Evolutionary conservation across 1,140 invertebrate genomes (phyloP), one percentile per base, ranked within the genome.

Genomic region (Bacillus rossius): DNA sequence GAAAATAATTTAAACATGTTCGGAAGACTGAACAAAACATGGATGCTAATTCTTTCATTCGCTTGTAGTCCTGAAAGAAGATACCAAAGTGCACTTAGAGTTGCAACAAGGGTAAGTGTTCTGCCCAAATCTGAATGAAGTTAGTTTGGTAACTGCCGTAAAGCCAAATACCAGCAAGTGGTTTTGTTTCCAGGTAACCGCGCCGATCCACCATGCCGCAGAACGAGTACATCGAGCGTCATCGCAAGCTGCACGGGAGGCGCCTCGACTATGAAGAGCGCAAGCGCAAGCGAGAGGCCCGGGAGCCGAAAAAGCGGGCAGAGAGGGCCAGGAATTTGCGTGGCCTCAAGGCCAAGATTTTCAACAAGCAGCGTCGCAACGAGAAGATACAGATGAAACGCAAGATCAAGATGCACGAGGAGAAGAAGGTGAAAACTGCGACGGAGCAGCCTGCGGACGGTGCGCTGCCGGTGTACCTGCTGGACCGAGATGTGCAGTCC

Each of bases 371-470:
- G 70, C 82, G 98, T 1, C 86, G 94, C 66, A 90, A 93, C 81
- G 98, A 99, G 73, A 99, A 99, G 79, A 92, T 99, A 62, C 95
- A 98, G 74, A 98, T 99, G 88, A 98, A 98, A 77, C 98, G 97
- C 79, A 98, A 96, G 68, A 92, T 96, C 55, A 89, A 91, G 69
- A 88, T 91, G 5, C 92, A 96, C 68, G 91, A 96, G 75, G 89
- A 95, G 71, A 94, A 89, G 66, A 84, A 89, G 69, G 88, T 92
- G 1, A 95, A 94, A 69, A 86, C 94, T 70, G 89, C 87, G 63
- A 84, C 86, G 14, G 87, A 96, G 62, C 85, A 88, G 56, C 83
- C 88, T 0, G 80, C 88, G 2, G 90, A 96, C 70, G 96, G 94
- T 58, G 96, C 96, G 1, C 72, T 99, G 10, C 97, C 98, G 0